Evolutionary conservation across 2,797 vertebrate genomes (phyloP).

Genomic region (Sebastes vulpes): DNA sequence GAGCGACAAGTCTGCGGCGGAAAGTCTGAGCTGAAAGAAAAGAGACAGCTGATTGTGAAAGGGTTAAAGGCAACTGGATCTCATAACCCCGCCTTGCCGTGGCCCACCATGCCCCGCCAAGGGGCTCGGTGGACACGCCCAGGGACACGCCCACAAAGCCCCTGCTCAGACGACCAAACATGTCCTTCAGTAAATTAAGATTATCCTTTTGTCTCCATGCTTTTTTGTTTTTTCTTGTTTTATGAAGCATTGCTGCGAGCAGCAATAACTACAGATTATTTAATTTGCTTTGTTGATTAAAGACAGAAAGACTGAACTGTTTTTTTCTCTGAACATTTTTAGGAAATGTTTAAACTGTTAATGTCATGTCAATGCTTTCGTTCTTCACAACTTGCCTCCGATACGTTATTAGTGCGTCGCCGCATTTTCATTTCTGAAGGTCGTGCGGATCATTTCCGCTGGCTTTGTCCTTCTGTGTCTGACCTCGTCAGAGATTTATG

Average conservation of each 20-base stretch:
- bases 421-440: slow-evolving; percentile 13
- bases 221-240: slow-evolving; percentile 85
- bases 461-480: slow-evolving; percentile 64
- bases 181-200: slow-evolving; percentile 88
- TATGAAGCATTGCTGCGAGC: slow-evolving; percentile 94
- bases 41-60: slow-evolving; percentile 30
- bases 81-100: slow-evolving; percentile 12
- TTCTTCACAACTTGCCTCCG: slow-evolving; percentile 60
- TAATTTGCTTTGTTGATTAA: slow-evolving; percentile 86
- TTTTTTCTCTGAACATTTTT: slow-evolving; percentile 57
- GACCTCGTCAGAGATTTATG: slow-evolving; percentile 14
- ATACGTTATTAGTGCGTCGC: slow-evolving; percentile 8
- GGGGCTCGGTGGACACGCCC: slow-evolving; percentile 11
- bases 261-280: slow-evolving; percentile 92
- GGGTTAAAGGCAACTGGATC: slow-evolving; percentile 59
- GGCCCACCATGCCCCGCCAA: background rate
- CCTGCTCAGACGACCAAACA: slow-evolving; percentile 52
- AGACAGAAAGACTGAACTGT: slow-evolving; percentile 76
- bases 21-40: slow-evolving; percentile 14
- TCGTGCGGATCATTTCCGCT: slow-evolving; percentile 19
- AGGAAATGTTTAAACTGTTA: slow-evolving; percentile 70
- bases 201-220: slow-evolving; percentile 81
- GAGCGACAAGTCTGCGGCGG: background rate
- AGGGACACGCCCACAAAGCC: slow-evolving; percentile 37
- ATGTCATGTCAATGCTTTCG: slow-evolving; percentile 43